These are phyloP conservation scores for Araneus ventricosus DNA, from an alignment of 1,140 invertebrate species.

Conservation along the genomic window DNA sequence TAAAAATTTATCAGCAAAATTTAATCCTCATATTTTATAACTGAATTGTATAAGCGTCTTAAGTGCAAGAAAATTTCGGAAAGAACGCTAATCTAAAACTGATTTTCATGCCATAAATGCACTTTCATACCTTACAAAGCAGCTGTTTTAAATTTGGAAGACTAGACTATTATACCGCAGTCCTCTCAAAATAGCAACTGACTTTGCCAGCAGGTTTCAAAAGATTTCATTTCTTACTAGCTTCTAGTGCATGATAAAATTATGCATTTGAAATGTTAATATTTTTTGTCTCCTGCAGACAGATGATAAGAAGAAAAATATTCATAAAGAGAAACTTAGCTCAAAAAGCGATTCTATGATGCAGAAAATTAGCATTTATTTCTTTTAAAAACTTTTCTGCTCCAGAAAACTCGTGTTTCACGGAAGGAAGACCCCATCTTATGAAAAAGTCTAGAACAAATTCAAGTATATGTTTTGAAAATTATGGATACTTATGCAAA, in stretches of 20 bases:
- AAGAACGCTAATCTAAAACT: no score
- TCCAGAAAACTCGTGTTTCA: background rate
- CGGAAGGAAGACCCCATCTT: background rate
- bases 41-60: no score
- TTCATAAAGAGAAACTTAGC: background rate
- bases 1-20: no score
- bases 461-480: background rate
- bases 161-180: no score
- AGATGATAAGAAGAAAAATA: constrained; percentile 6
- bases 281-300: background rate
- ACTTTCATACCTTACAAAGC: no score
- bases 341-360: background rate
- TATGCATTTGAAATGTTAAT: background rate
- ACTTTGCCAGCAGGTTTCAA: background rate
- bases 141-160: no score
- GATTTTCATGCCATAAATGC: no score
- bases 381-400: background rate
- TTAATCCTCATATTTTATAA: no score
- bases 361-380: constrained; percentile 25
- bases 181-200: no score
- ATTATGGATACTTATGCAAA: background rate
- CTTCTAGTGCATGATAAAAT: background rate
- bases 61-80: no score
- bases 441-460: background rate
- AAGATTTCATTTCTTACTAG: background rate